phyloP scores from a whole-genome alignment of 2,113 vertebrate species.

The Microtus oregoni region DNA sequence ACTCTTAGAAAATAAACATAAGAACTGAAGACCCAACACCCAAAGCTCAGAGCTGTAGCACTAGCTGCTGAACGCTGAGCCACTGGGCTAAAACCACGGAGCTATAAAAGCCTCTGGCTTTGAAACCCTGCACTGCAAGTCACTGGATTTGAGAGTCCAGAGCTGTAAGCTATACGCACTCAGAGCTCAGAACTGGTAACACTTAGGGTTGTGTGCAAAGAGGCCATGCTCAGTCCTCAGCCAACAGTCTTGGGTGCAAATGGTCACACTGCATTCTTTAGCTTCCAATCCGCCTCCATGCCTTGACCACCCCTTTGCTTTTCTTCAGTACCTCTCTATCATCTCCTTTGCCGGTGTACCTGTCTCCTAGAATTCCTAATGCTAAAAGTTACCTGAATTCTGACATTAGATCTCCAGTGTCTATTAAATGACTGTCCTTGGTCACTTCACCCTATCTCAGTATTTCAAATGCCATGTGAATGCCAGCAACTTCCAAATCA shows the following conservation, averaged over 20 bases:
- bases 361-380: background rate
- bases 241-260: fast-evolving
- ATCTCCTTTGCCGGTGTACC: background rate
- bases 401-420: background rate
- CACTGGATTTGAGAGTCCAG: background rate
- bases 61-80: background rate
- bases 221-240: background rate
- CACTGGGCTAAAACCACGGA: background rate
- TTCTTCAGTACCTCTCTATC: fast-evolving
- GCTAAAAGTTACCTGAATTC: background rate
- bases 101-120: background rate
- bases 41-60: background rate
- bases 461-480: background rate
- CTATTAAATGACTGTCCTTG: background rate
- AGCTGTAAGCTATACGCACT: background rate
- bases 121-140: background rate
- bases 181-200: background rate
- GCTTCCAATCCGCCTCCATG: fast-evolving
- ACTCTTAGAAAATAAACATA: background rate
- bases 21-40: background rate
- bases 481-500: background rate
- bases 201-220: background rate
- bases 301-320: fast-evolving
- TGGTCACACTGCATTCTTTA: background rate
- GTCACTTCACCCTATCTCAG: background rate